A percentile compares a stretch with the other conserved stretches of the same genome.
These are phyloP conservation scores for Eueides isabella DNA, from an alignment of 1,140 invertebrate species.

Conservation along the genomic window DNA sequence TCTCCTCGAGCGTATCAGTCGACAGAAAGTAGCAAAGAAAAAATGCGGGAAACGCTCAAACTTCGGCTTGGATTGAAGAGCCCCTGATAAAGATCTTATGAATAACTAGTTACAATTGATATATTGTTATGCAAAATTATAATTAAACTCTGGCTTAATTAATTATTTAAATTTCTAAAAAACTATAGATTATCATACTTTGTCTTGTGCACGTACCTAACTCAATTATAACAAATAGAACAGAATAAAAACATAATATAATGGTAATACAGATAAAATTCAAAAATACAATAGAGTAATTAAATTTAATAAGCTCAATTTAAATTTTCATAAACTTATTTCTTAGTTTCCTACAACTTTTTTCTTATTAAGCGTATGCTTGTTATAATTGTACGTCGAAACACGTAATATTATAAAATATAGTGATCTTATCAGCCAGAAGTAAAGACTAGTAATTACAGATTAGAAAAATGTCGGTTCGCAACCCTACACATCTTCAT, in stretches of 20 bases:
- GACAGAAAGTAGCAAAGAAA: slow-evolving; percentile 43
- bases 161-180: neutral
- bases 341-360: neutral
- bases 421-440: slow-evolving; percentile 1
- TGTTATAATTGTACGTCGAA: neutral
- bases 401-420: neutral
- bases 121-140: slow-evolving; percentile 1
- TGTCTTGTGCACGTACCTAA: neutral
- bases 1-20: slow-evolving; percentile 43
- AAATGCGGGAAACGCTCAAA: slow-evolving; percentile 46
- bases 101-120: slow-evolving; percentile 1
- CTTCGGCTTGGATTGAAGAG: slow-evolving; percentile 4
- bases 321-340: neutral
- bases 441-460: neutral
- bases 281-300: slow-evolving; percentile 2
- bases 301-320: slow-evolving; percentile 5
- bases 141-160: neutral
- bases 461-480: slow-evolving; percentile 7
- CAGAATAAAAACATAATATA: slow-evolving; percentile 7
- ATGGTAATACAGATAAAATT: neutral
- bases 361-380: neutral
- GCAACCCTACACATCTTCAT: neutral
- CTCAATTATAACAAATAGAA: neutral
- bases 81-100: neutral
- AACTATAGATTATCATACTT: slow-evolving; percentile 4